Evolutionary conservation across 2,113 vertebrate species (phyloP), one percentile per base, ranked within the genome.

Genomic region (Cnemophilus loriae): DNA sequence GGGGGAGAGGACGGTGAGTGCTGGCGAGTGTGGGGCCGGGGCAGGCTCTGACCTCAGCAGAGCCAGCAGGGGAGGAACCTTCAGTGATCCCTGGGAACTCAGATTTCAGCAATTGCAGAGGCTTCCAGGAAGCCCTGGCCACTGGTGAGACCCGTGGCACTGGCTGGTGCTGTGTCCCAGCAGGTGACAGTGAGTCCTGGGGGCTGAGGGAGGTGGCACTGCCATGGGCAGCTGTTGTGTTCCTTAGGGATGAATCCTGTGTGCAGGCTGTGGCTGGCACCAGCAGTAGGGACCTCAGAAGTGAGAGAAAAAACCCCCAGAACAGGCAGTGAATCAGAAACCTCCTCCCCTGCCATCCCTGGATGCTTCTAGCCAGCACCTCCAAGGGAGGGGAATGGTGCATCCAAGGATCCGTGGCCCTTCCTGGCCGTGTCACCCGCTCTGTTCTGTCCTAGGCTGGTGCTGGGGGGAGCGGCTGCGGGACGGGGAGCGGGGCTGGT

Each of bases 401-500:
- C 3, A 1, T n/a, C 13, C n/a, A 18, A 1, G 37, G 15, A 6
- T 39, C 73, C 1, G 0, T 1, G 3, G 9, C 19, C 24, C 4
- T 37, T 49, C 12, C 49, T 30, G 0, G 0, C 9, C 3, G 1
- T 63, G 37, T 37, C 24, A 42, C 10, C 18, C 0, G 1, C 49
- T 49, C 52, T 16, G 9, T 11, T 53, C 20, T 5, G 26, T 17
- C 16, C 23, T 65, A 99, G 99, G 98, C 32, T 99, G 99, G 99
- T 98, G 97, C 61, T 98, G 98, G 4, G 99, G 99, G 0, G 99
- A 99, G 95, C 93, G 99, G 35, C 98, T 99, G 74, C 94, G 99
- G 8, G 99, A 99, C 0, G 99, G 99, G 1, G 98, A 98, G 68
- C 95, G 56, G 6, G 99, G 99, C 88, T 99, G 99, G 99, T 99